Conservation (phyloP, 2,888 invertebrate genomes). For the Archaeoteleia sp. region DNA sequence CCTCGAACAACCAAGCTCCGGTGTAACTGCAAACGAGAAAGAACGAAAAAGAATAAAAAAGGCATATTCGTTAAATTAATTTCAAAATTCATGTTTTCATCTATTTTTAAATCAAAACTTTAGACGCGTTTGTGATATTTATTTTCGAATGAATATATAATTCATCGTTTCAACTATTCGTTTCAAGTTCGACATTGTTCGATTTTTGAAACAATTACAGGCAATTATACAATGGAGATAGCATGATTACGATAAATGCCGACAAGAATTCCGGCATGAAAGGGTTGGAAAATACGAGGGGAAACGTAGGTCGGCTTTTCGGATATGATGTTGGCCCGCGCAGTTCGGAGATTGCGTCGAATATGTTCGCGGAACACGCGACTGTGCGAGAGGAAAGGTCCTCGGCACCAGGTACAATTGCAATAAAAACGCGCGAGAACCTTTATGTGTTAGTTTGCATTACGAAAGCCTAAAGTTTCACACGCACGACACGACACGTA, state of each 20-base stretch:
- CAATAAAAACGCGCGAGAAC: conserved; percentile 47
- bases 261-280: conserved; percentile 24
- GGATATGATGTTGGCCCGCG: conserved; percentile 17
- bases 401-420: conserved; percentile 37
- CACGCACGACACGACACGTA: background rate
- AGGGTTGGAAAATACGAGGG: conserved; percentile 13
- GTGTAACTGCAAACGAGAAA: conserved; percentile 3
- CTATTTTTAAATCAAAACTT: background rate
- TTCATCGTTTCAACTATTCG: too few relatives aligned
- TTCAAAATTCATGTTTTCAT: too few relatives aligned
- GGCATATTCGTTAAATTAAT: too few relatives aligned
- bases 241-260: conserved; percentile 9
- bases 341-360: conserved; percentile 40
- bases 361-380: conserved; percentile 57
- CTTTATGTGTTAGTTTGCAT: too few relatives aligned
- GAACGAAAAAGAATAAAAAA: conserved; percentile 9
- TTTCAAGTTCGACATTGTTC: too few relatives aligned
- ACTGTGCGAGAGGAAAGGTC: conserved; percentile 26
- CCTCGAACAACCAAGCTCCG: background rate
- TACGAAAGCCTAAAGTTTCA: conserved; percentile 2
- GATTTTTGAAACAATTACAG: background rate
- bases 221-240: conserved; percentile 23
- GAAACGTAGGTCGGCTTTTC: conserved; percentile 25
- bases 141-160: too few relatives aligned
- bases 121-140: background rate